Conservation (phyloP, 2,113 vertebrate species). For the Psophia crepitans region DNA sequence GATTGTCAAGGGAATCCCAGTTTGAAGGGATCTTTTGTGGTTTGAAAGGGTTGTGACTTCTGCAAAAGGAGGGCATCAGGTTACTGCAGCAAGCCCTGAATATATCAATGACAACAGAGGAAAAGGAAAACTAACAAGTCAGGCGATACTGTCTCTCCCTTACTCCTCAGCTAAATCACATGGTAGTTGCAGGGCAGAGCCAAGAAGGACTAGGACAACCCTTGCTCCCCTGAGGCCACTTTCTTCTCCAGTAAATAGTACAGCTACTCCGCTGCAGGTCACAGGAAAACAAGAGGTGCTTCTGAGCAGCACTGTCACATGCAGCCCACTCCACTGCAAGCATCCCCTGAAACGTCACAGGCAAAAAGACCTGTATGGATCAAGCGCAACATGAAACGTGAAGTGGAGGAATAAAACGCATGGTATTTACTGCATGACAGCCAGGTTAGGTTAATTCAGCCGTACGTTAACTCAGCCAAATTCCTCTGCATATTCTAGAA, state of each 20-base stretch:
- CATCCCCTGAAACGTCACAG: background rate
- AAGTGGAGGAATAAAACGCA: background rate
- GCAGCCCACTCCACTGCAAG: background rate
- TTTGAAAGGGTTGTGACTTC: background rate
- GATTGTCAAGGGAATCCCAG: constrained; percentile 18
- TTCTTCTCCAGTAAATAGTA: background rate
- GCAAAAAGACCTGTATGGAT: background rate
- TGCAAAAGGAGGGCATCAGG: background rate
- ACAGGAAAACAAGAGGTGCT: background rate
- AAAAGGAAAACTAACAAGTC: background rate
- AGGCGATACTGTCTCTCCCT: background rate
- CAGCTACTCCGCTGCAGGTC: background rate
- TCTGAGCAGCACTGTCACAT: background rate
- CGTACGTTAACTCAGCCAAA: background rate
- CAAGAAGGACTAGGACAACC: background rate
- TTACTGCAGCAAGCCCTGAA: background rate
- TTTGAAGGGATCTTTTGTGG: constrained; percentile 16
- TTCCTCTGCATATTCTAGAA: background rate
- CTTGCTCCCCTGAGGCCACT: background rate
- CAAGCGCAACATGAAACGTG: background rate
- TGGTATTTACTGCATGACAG: background rate
- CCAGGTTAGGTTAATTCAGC: background rate
- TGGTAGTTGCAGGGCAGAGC: background rate
- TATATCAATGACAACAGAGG: background rate
- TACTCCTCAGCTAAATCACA: background rate